Evolutionary conservation across 2,113 vertebrate genomes (phyloP).

Genomic region (Corythoichthys intestinalis): DNA sequence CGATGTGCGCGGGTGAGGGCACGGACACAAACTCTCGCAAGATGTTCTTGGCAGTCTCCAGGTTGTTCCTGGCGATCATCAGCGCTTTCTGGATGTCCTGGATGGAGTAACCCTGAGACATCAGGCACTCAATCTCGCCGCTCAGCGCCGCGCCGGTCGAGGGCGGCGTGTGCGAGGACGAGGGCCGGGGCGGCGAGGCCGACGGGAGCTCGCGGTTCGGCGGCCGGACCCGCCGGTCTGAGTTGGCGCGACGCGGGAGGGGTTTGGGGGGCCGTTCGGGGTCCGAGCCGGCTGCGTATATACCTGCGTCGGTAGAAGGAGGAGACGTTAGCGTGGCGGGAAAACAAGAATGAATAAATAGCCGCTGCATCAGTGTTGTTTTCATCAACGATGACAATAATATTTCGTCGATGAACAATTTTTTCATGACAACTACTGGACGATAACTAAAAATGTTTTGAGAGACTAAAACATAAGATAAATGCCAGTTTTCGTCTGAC

Average conservation of each 20-base stretch:
- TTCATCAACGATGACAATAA: too few relatives aligned
- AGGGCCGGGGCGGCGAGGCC: conserved; percentile 19
- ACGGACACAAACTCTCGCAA: conserved; percentile 95
- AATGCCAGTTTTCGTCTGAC: too few relatives aligned
- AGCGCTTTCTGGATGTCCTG: conserved; percentile 99
- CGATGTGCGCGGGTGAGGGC: conserved; percentile 87
- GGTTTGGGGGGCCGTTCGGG: conserved; percentile 90
- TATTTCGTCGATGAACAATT: too few relatives aligned
- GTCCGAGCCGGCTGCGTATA: conserved; percentile 69
- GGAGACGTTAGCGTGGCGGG: background rate
- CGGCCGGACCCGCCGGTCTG: conserved; percentile 80
- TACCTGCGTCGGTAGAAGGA: conserved; percentile 21
- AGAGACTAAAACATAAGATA: too few relatives aligned
- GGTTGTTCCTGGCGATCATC: conserved; percentile 98
- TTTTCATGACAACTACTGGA: too few relatives aligned
- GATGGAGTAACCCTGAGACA: conserved; percentile 96
- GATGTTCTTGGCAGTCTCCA: conserved; percentile 98
- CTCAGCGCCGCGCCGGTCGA: conserved; percentile 74
- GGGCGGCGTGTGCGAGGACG: conserved; percentile 1
- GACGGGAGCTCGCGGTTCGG: conserved; percentile 52
- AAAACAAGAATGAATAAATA: too few relatives aligned
- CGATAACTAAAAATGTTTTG: too few relatives aligned
- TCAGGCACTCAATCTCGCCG: conserved; percentile 89
- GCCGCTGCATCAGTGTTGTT: too few relatives aligned
- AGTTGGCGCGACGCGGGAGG: conserved; percentile 87